These are phyloP conservation scores for Pseudomyrmex dendroicus DNA, from an alignment of 1,140 invertebrate species.

Conservation along the genomic window DNA sequence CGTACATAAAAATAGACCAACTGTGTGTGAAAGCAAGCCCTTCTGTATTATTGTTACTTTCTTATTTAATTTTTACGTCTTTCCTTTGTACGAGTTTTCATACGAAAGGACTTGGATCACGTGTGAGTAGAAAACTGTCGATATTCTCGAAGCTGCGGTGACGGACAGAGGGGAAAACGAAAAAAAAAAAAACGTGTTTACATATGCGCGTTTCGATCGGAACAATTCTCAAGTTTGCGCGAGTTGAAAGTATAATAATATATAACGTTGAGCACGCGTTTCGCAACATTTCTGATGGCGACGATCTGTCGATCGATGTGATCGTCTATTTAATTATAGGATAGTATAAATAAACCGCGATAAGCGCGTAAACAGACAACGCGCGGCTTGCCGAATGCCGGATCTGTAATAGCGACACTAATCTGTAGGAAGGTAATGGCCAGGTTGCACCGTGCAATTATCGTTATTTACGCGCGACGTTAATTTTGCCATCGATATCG, in stretches of 20 bases:
- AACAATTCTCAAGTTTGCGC: slow-evolving; percentile 21
- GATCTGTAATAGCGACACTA: slow-evolving; percentile 68
- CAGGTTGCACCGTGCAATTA: slow-evolving; percentile 60
- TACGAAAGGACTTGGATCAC: background rate
- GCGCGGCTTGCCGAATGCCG: slow-evolving; percentile 66
- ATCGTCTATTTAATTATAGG: slow-evolving; percentile 68
- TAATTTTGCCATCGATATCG: slow-evolving; percentile 50
- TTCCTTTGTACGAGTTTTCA: background rate
- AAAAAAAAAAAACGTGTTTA: background rate
- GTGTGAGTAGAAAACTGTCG: background rate
- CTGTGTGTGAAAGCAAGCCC: no score
- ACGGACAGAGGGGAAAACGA: background rate
- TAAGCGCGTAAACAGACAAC: slow-evolving; percentile 61
- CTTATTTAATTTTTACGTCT: no score
- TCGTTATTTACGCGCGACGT: slow-evolving; percentile 61
- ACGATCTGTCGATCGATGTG: slow-evolving; percentile 37
- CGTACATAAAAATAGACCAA: no score
- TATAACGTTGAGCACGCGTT: slow-evolving; percentile 20
- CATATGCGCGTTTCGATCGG: background rate
- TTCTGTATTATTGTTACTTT: no score
- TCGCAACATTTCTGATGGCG: slow-evolving; percentile 11
- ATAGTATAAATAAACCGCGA: slow-evolving; percentile 63
- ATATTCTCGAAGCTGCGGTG: background rate
- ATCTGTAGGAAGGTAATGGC: slow-evolving; percentile 65
- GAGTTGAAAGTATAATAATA: slow-evolving; percentile 28